phyloP scores from a whole-genome alignment of 2,888 invertebrate species.

The Agonum fuliginosum region DNA sequence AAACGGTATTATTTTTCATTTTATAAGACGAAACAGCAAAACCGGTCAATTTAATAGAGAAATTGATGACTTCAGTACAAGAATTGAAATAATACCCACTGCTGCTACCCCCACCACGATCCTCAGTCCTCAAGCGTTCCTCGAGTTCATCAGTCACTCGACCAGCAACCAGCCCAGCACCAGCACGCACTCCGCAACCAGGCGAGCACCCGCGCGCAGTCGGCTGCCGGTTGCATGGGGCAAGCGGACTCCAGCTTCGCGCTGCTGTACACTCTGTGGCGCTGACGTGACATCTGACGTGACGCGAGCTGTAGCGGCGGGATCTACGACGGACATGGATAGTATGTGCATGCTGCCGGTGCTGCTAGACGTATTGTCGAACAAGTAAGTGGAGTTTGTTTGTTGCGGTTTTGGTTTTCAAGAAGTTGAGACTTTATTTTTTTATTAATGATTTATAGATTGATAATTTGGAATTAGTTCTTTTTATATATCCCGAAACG shows the following conservation, averaged over 20 bases:
- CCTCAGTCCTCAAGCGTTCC: background rate
- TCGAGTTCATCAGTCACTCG: constrained; percentile 60
- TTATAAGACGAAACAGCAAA: no score
- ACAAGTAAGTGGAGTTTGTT: constrained; percentile 42
- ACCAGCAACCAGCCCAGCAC: constrained; percentile 56
- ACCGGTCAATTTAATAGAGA: no score
- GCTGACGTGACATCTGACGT: constrained; percentile 63
- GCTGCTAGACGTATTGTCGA: background rate
- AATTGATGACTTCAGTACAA: no score
- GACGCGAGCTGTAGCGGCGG: background rate
- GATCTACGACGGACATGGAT: constrained; percentile 22
- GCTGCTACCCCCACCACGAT: background rate
- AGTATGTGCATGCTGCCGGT: background rate
- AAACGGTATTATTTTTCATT: no score
- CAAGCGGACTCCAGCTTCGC: constrained; percentile 76
- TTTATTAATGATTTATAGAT: no score
- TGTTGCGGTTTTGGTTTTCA: no score
- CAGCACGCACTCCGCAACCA: constrained; percentile 50
- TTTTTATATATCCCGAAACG: background rate
- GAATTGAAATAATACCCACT: no score
- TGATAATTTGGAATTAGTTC: background rate
- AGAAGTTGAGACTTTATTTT: no score
- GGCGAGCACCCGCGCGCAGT: constrained; percentile 49
- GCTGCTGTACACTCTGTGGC: constrained; percentile 75
- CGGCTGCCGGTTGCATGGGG: constrained; percentile 71